Evolutionary conservation across 2,797 vertebrate species (phyloP).

Genomic region (Diglossa cyanea): DNA sequence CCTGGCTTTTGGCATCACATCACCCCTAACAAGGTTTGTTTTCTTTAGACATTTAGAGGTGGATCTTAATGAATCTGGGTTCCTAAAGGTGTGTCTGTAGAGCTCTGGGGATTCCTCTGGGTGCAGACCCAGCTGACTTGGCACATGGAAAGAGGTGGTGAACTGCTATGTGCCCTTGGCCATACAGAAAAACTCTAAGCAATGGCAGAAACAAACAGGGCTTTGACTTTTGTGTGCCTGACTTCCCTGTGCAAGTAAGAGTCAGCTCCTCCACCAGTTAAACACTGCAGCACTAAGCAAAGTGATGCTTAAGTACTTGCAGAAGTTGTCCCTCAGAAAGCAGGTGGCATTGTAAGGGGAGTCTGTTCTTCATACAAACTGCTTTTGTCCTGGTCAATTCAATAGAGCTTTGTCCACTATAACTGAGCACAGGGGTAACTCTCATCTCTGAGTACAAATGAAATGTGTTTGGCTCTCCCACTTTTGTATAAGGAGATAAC

Average conservation of each 20-base stretch:
- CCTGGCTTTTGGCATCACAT: background rate
- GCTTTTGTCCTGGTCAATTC: background rate
- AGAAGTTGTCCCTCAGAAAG: background rate
- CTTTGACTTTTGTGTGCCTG: background rate
- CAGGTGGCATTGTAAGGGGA: background rate
- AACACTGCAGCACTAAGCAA: background rate
- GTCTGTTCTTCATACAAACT: background rate
- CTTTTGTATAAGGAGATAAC: slow-evolving; percentile 21
- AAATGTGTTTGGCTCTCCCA: slow-evolving; percentile 16
- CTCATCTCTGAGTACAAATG: background rate
- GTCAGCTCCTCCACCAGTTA: background rate
- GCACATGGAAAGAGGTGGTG: background rate
- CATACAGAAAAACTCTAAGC: background rate
- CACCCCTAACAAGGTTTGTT: background rate
- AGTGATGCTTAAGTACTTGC: background rate
- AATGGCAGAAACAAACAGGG: background rate
- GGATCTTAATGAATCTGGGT: background rate
- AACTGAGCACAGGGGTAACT: background rate
- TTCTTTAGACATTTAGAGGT: background rate
- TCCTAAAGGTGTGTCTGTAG: background rate
- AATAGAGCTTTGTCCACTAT: background rate
- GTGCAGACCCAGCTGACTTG: background rate
- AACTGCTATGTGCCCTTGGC: background rate
- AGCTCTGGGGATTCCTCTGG: background rate
- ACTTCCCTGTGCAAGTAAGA: background rate